Percentiles rank a stretch among this genome's conserved stretches.
These are phyloP conservation scores for Heptranchias perlo DNA, from an alignment of 2,113 vertebrate genomes.

Conservation along the genomic window DNA sequence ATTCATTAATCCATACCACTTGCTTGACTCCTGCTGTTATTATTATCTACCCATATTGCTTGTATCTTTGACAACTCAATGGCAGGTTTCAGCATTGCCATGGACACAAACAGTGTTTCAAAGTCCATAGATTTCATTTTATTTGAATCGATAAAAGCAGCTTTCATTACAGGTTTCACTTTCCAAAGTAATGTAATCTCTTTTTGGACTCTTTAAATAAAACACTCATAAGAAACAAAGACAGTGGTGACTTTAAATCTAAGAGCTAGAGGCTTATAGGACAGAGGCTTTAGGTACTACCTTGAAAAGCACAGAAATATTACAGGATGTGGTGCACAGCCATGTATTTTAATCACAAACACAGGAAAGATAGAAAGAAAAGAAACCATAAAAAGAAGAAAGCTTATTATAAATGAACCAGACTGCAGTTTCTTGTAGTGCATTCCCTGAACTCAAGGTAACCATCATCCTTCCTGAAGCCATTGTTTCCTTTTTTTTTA, in stretches of 20 bases:
- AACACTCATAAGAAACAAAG: not conserved
- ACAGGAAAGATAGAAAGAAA: not conserved
- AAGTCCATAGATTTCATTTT: slow-evolving; percentile 4
- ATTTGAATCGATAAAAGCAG: not conserved
- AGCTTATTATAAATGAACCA: not conserved
- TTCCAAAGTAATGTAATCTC: not conserved
- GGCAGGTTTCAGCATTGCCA: not conserved
- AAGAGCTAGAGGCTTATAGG: not conserved
- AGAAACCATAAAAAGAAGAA: not conserved
- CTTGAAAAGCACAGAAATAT: not conserved
- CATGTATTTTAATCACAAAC: too few relatives aligned
- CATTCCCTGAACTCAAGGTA: not conserved
- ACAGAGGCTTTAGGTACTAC: not conserved
- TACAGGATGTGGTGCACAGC: not conserved
- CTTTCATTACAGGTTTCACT: not conserved
- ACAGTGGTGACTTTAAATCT: not conserved
- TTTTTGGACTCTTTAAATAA: not conserved
- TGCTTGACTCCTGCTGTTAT: not conserved
- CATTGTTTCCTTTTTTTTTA: not conserved
- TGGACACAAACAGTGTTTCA: not conserved
- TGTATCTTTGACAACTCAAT: slow-evolving; percentile 23
- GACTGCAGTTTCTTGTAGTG: not conserved
- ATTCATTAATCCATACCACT: not conserved
- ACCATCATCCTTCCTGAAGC: not conserved
- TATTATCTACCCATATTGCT: not conserved